Evolutionary conservation across 2,797 vertebrate genomes (phyloP), one percentile per base, ranked within the genome.

Genomic region (Oreonectes daqikongensis): DNA sequence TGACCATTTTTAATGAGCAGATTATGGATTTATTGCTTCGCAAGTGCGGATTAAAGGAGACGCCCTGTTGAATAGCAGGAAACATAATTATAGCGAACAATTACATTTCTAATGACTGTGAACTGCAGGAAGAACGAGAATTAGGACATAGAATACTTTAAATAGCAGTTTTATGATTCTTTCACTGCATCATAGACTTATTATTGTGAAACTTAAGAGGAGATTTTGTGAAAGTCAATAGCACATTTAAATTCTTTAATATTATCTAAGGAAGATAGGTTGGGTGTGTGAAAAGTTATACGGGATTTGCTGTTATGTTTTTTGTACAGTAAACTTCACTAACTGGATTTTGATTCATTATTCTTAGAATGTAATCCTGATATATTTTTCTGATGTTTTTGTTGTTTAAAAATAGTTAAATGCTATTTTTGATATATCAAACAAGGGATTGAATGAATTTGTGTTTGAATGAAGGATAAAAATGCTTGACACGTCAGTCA

Each of bases 1-100:
- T 24, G 53, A 79, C 52, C 44, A 32, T 59, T 66, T 68, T 50
- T 82, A 77, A 82, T 83, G 70, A 78, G 42, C 59, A 53, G 69
- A 79, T 79, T 82, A 76, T 61, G 38, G 30, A 79, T 59, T 79
- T 76, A 64, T 53, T 72, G 28, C 69, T 69, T 68, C 46, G 10
- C 44, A 75, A 75, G 20, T 46, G 53, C 26, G 67, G 67, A 78
- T 75, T 77, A 74, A 64, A 42, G 53, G 72, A 63, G 61, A 72
- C 52, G 28, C 40, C 28, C 52, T 63, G 63, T 55, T 66, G 35
- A 70, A 79, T 59, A 68, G 26, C 53, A 57, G 26, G 11, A 30
- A 38, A 72, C 53, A 67, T 71, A 61, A 74, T 82, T 75, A 71
- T 32, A 55, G 4, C 46, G 65, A 77, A 38, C 57, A 69, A 82